Evolutionary conservation across 2,797 vertebrate genomes (phyloP).

Genomic region (Cossypha niveicapilla): DNA sequence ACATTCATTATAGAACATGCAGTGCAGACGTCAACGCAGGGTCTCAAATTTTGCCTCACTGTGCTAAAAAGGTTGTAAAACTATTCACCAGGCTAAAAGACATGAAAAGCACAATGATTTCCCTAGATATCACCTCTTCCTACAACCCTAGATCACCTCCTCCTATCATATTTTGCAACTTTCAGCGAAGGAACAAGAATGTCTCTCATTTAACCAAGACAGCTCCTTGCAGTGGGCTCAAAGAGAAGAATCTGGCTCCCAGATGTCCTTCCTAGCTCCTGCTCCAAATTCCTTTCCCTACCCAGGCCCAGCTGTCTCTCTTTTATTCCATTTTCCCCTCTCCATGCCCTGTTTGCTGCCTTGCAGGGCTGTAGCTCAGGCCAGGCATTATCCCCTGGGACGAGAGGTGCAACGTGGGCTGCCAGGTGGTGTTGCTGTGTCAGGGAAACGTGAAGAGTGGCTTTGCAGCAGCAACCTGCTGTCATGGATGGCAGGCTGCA

Average conservation of each 20-base stretch:
- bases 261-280: slow-evolving; percentile 11
- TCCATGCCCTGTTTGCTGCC: not conserved
- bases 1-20: not conserved
- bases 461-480: not conserved
- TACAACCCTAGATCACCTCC: not conserved
- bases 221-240: not conserved
- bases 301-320: not conserved
- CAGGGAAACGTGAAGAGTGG: rapidly evolving
- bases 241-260: slow-evolving; percentile 22
- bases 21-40: rapidly evolving
- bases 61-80: not conserved
- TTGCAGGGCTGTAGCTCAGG: not conserved
- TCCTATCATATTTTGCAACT: not conserved
- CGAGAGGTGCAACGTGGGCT: not conserved
- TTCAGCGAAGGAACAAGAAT: not conserved
- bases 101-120: not conserved
- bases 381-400: not conserved
- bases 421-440: not conserved
- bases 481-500: not conserved
- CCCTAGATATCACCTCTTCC: not conserved
- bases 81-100: not conserved
- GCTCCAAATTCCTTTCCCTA: not conserved
- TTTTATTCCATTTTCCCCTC: not conserved
- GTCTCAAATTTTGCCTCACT: not conserved
- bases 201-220: not conserved